Base-by-base conservation (phyloP, 2,888 invertebrate species). In the Phoronis australis region DNA sequence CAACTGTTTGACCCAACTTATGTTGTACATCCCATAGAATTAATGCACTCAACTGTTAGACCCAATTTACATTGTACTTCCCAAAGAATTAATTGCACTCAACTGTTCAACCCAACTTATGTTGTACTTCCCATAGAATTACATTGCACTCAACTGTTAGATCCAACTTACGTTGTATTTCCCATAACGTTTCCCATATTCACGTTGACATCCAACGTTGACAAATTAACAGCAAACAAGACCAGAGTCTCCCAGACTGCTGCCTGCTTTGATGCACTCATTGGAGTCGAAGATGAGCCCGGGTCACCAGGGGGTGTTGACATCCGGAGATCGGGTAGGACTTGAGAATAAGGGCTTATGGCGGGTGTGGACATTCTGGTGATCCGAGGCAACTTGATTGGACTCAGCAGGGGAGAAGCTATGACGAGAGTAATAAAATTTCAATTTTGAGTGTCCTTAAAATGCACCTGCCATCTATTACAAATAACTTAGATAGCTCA, bases 161-260 rank as follows among this genome's bases (percentile, higher is more conserved):
- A 35, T 20, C 3, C 12, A 50, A 80, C 82, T 80, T 77, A 88
- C 85, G 84, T 85, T 51, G 96, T 95, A 73, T 95, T 95, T 15
- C 99, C 97, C 94, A 99, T 97, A 0, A 97, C 95, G 72, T 97
- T 97, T 38, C 96, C 95, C 94, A 99, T 99, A 78, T 97, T 97
- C 88, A 97, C 96, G 72, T 93, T 91, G 9, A 99, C 91, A 76
- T 96, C 95, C 46, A 99, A 82, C 65, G 90, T 87, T 41, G 94
- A 92, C 76, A 97, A 92, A 80, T 96, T 95, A 38, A 97, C 88
- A 0, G 93, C 92, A 79, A 96, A 94, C 49, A 97, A 80, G 2
- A 97, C 96, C 45, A 95, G 80, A 2, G 96, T 95, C 79, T 96
- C 94, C 96, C 96, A 96, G 38, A 91, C 15, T 31, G 31, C 9